Percentiles rank a stretch among this genome's conserved stretches.
phyloP scores from a whole-genome alignment of 2,888 invertebrate species.

The Neocrepidodera transversa region DNA sequence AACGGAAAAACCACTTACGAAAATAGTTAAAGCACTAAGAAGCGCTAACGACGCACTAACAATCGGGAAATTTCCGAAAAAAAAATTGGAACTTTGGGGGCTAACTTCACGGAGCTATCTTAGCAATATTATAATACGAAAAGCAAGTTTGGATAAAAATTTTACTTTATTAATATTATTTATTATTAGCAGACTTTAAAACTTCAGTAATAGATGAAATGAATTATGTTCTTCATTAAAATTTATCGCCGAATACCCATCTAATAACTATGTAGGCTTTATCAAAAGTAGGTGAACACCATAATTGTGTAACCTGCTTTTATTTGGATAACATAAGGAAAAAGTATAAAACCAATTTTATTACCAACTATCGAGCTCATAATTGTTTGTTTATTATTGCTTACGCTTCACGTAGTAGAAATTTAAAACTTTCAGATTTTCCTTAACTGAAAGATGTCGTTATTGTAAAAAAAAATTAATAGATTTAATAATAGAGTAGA shows the following conservation, averaged over 20 bases:
- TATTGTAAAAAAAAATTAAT: neutral
- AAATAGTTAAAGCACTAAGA: no score
- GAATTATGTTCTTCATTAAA: neutral
- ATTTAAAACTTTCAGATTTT: conserved; percentile 11
- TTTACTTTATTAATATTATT: no score
- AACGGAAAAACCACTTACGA: no score
- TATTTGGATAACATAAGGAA: neutral
- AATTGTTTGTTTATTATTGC: neutral
- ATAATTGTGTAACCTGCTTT: neutral
- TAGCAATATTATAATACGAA: no score
- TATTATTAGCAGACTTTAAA: no score
- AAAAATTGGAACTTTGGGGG: no score
- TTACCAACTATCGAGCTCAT: neutral
- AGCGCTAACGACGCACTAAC: no score
- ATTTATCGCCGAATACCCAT: neutral
- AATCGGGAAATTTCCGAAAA: no score
- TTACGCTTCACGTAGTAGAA: neutral
- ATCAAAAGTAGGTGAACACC: conserved; percentile 3
- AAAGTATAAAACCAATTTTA: neutral
- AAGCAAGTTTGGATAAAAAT: no score
- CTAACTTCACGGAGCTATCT: no score
- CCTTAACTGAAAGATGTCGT: conserved; percentile 2
- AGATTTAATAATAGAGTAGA: no score
- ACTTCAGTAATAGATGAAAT: no score
- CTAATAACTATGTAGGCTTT: conserved; percentile 11